phyloP scores from a whole-genome alignment of 2,113 vertebrate genomes.

The Anguilla japonica region DNA sequence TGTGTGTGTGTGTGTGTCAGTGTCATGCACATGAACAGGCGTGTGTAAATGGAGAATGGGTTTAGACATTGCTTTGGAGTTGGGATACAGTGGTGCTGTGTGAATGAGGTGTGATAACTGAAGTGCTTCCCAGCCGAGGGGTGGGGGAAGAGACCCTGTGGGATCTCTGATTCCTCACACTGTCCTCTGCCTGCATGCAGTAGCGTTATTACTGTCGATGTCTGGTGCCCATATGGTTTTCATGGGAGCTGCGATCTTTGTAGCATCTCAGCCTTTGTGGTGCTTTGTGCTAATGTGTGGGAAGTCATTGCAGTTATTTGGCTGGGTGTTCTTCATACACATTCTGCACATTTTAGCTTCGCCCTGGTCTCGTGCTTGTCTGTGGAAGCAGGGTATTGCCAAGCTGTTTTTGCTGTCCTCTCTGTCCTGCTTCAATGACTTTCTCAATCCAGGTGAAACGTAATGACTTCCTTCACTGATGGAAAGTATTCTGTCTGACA shows the following conservation, averaged over 20 bases:
- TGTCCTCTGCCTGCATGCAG: not conserved
- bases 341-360: not conserved
- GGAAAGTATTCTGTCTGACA: not conserved
- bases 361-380: not conserved
- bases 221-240: not conserved
- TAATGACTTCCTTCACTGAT: not conserved
- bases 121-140: not conserved
- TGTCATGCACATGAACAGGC: too few species aligned
- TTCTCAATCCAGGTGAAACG: not conserved
- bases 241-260: not conserved
- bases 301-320: not conserved
- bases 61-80: too few species aligned
- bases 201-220: too few species aligned
- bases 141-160: too few species aligned
- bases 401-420: too few species aligned
- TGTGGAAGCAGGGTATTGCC: not conserved
- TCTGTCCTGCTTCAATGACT: not conserved
- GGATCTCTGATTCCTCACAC: too few species aligned
- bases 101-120: not conserved
- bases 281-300: not conserved
- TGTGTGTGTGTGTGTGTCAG: too few species aligned
- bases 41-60: too few species aligned
- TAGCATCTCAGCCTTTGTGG: not conserved
- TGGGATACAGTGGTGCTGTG: not conserved
- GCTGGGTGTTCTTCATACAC: not conserved